Base-by-base conservation (phyloP, 2,888 invertebrate genomes). In the Stratiomys singularior region DNA sequence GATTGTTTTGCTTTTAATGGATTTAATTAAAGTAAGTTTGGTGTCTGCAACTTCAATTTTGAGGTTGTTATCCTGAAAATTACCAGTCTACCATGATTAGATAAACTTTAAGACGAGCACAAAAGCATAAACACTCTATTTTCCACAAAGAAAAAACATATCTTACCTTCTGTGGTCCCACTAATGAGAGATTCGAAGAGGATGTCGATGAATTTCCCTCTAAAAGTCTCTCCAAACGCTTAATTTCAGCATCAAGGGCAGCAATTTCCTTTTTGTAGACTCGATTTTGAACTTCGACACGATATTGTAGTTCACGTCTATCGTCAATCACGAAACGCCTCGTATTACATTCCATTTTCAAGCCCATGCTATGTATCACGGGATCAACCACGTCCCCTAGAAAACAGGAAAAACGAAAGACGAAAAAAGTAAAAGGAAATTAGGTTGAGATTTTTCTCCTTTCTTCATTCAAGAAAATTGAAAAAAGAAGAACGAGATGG, bases 221-320 rank as follows among this genome's bases (percentile, higher is more conserved):
- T 7, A 92, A 88, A 80, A 94, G 84, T 76, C 92, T 91, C 85
- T 95, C 94, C 81, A 96, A 86, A 78, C 93, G 90, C 9, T 91
- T 90, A 71, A 95, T 93, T 86, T 96, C 95, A 69, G 91, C 90
- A 84, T 96, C 95, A 67, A 95, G 85, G 18, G 92, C 92, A 9
- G 92, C 92, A 81, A 97, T 91, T 85, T 96, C 95, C 81, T 93
- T 90, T 84, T 93, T 92, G 85, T 96, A 96, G 4, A 96, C 96
- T 81, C 93, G 91, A 87, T 97, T 97, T 87, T 96, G 96, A 76
- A 97, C 94, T 86, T 97, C 96, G 66, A 96, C 94, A 78, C 97
- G 89, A 85, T 95, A 95, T 83, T 94, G 92, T 18, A 94, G 87
- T 83, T 97, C 97, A 81, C 92, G 90, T 69, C 91, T 91, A 83